Evolutionary conservation across 2,113 vertebrate genomes (phyloP), one percentile per base, ranked within the genome.

Genomic region (Rutilus rutilus): DNA sequence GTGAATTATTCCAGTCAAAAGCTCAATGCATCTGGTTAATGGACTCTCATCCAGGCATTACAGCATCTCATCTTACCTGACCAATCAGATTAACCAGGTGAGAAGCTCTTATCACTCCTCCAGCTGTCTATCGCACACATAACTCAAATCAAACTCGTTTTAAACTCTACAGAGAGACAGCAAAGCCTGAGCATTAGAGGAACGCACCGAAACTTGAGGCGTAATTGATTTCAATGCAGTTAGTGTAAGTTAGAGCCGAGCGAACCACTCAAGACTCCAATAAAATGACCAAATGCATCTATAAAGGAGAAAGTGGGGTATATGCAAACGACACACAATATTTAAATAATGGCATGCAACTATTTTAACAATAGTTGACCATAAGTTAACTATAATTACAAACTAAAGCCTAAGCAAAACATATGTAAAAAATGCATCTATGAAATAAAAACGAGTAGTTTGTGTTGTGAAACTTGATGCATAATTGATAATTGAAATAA

Each of bases 31-130:
- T 47, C 42, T 9, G 42, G 42, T 45, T 50, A 75, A 75, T 75
- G 73, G 73, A 75, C 42, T 75, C 42, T 27, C 19, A 57, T 57
- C 23, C 15, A 11, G 42, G n/a, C 47, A 33, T 57, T 78, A 23
- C 50, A 54, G 75, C 74, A 5, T 78, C 75, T 78, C 75, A 23
- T 23, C 27, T 78, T 78, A 57, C 75, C 75, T 14, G 75, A 78
- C 2, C 23, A 23, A 78, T 78, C 75, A 57, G 1, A 78, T 78
- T 57, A 78, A 19, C 4, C 75, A 78, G 75, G 47, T 36, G 75
- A 78, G 73, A 75, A 7, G 42, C 69, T 39, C 67, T 39, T 39
- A 23, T 21, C 36, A 7, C 65, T 33, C 15, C 9, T 3, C 19
- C 27, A 67, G 27, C 27, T 0, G 42, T 75, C 42, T 50, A 50